phyloP scores from a whole-genome alignment of 2,888 invertebrate genomes.

The Ramazzottius varieornatus region DNA sequence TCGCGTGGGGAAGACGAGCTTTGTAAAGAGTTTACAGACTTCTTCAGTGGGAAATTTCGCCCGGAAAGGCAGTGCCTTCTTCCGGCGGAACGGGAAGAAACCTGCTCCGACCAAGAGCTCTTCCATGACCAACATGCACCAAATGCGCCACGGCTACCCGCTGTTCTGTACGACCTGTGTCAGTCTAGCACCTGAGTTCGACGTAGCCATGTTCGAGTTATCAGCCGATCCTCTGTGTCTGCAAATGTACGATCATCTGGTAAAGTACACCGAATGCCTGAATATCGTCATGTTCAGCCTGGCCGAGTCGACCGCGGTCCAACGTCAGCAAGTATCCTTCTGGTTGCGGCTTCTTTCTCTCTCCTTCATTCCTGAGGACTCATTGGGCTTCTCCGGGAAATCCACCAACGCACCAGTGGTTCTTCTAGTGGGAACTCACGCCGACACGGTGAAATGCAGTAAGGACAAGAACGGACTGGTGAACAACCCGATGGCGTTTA shows the following conservation, averaged over 20 bases:
- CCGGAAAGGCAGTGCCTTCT: slow-evolving; percentile 15
- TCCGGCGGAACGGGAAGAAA: neutral
- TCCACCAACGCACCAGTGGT: neutral
- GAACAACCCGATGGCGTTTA: neutral
- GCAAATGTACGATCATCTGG: slow-evolving; percentile 40
- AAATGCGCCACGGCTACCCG: slow-evolving; percentile 2
- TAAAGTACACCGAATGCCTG: slow-evolving; percentile 34
- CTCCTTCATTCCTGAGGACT: neutral
- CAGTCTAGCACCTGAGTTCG: neutral
- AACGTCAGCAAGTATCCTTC: slow-evolving; percentile 38
- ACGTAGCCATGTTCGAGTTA: neutral
- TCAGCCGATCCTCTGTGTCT: slow-evolving; percentile 1
- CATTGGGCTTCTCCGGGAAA: neutral
- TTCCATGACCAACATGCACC: neutral
- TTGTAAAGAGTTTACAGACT: slow-evolving; percentile 38
- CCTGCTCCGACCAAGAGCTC: neutral
- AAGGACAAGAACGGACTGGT: neutral
- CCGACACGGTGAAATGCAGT: neutral
- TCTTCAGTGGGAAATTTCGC: slow-evolving; percentile 40
- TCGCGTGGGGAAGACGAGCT: slow-evolving; percentile 41
- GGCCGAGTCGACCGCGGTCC: slow-evolving; percentile 35
- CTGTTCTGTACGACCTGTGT: neutral
- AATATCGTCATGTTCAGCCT: slow-evolving; percentile 40
- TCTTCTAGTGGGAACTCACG: neutral
- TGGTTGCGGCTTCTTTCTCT: slow-evolving; percentile 40